Percentiles rank a stretch among this genome's conserved stretches.
Conservation (phyloP, 2,888 invertebrate genomes). For the Apodemia duryi region DNA sequence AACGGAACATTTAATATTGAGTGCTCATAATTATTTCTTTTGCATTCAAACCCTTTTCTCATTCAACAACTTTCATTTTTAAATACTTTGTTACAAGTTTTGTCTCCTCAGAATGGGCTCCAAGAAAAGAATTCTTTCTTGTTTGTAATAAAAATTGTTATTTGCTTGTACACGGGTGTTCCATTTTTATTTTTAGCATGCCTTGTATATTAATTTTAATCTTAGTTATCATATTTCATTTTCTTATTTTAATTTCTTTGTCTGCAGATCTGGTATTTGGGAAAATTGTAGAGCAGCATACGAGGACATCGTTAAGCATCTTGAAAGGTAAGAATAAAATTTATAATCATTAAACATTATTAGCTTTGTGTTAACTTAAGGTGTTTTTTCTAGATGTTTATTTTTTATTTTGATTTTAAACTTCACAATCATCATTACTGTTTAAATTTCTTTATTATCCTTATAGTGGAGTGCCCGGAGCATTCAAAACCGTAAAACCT, state of each 20-base stretch:
- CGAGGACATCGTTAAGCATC: constrained; percentile 96
- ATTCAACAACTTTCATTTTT: constrained; percentile 60
- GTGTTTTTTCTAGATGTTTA: too few species aligned
- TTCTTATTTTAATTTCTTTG: constrained; percentile 51
- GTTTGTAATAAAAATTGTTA: constrained; percentile 36
- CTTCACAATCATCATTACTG: too few species aligned
- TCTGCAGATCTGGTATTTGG: constrained; percentile 91
- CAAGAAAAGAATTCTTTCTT: constrained; percentile 28
- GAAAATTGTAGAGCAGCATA: constrained; percentile 97
- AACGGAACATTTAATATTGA: constrained; percentile 79
- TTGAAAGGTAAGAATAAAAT: constrained; percentile 88
- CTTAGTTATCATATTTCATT: constrained; percentile 39
- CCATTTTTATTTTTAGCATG: constrained; percentile 35
- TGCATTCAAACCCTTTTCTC: constrained; percentile 66
- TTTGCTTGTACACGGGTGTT: background rate
- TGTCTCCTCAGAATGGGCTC: constrained; percentile 39
- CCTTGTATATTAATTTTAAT: constrained; percentile 34
- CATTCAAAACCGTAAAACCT: too few species aligned
- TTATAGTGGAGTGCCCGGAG: too few species aligned
- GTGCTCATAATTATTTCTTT: constrained; percentile 77
- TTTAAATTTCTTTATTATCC: too few species aligned
- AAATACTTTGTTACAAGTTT: constrained; percentile 50
- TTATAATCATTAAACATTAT: background rate
- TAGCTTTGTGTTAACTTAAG: background rate
- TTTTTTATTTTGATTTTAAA: too few species aligned